These are phyloP conservation scores for Pomatorhinus ruficollis DNA, from an alignment of 2,113 vertebrate species.

Conservation along the genomic window DNA sequence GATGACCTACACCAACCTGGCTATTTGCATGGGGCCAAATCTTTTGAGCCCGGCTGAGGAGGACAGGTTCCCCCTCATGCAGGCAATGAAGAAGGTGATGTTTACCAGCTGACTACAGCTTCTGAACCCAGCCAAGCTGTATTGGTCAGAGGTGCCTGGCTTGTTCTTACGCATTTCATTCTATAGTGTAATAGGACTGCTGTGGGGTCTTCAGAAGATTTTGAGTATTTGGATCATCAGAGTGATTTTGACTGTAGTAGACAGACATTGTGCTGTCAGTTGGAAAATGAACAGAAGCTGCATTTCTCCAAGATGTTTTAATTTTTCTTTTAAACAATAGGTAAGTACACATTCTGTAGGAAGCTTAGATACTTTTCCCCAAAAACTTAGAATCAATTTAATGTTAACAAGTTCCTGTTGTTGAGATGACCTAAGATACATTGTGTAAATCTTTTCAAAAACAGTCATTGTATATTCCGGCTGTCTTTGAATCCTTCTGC, in stretches of 20 bases:
- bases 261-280: neutral
- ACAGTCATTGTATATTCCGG: neutral
- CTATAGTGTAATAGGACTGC: neutral
- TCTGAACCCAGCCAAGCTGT: fast-evolving
- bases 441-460: neutral
- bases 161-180: neutral
- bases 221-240: neutral
- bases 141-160: neutral
- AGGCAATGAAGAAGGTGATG: slow-evolving; percentile 62
- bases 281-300: neutral
- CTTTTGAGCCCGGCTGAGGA: slow-evolving; percentile 70
- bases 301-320: neutral
- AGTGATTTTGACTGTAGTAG: neutral
- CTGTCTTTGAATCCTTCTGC: neutral
- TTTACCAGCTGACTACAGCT: fast-evolving
- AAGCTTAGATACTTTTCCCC: neutral
- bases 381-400: neutral
- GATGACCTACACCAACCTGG: neutral
- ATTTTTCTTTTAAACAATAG: neutral
- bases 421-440: neutral
- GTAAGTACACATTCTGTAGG: neutral
- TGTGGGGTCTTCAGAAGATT: neutral
- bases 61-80: slow-evolving; percentile 22
- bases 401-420: neutral
- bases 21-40: slow-evolving; percentile 60